Conservation (phyloP, 2,888 invertebrate species). For the Drosophila subsilvestris region DNA sequence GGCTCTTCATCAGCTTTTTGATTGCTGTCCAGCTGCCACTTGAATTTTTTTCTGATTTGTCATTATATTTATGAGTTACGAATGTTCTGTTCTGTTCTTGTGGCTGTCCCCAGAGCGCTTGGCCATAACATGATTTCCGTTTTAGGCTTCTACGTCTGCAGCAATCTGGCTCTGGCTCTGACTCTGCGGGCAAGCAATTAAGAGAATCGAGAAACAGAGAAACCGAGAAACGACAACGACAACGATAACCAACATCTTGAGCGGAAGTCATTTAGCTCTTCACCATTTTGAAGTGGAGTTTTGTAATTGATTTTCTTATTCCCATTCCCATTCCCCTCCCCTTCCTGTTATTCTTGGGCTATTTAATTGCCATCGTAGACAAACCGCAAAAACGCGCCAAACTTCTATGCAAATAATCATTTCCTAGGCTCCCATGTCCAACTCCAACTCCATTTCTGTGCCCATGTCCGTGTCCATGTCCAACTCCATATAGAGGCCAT, state of each 20-base stretch:
- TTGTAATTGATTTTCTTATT: constrained; percentile 62
- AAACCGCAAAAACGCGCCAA: constrained; percentile 69
- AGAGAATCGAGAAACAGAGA: constrained; percentile 27
- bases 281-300: constrained; percentile 53
- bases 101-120: constrained; percentile 41
- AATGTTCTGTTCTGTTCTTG: constrained; percentile 33
- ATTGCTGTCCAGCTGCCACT: constrained; percentile 71
- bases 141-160: constrained; percentile 51
- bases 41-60: constrained; percentile 70
- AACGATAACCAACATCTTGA: constrained; percentile 57
- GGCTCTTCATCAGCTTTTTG: constrained; percentile 66
- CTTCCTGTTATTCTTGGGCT: constrained; percentile 51
- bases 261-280: constrained; percentile 72
- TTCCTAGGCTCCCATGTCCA: constrained; percentile 56
- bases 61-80: constrained; percentile 75
- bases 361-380: constrained; percentile 65
- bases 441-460: constrained; percentile 17
- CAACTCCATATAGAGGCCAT: constrained; percentile 1
- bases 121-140: constrained; percentile 74
- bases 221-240: constrained; percentile 51
- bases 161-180: constrained; percentile 1
- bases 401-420: constrained; percentile 71
- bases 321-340: neutral
- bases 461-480: constrained; percentile 18
- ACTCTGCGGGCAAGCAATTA: constrained; percentile 52